A percentile compares a stretch with the other conserved stretches of the same genome.
These are phyloP conservation scores for Musca vetustissima DNA, from an alignment of 1,140 invertebrate species.

Conservation along the genomic window DNA sequence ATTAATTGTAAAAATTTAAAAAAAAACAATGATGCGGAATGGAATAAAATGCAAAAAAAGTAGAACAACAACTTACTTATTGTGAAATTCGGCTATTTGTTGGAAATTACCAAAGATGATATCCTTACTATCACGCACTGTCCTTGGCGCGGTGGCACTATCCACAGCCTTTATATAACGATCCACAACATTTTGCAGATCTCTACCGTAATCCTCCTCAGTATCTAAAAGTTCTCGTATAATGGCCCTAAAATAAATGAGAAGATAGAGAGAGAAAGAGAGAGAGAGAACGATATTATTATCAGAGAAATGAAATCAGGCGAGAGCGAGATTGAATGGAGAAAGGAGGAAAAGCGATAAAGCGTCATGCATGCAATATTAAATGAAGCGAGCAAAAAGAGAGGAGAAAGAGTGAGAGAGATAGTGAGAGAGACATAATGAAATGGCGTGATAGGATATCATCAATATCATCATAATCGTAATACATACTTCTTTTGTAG, in stretches of 20 bases:
- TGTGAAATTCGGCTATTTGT: constrained; percentile 93
- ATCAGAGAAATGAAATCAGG: too few species aligned
- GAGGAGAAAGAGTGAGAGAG: too few species aligned
- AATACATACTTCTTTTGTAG: constrained; percentile 67
- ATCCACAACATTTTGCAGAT: constrained; percentile 83
- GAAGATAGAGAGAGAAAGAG: too few species aligned
- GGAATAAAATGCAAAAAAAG: constrained; percentile 4
- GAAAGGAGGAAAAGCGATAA: too few species aligned
- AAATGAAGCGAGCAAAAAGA: background rate
- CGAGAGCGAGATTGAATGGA: too few species aligned
- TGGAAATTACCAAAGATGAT: constrained; percentile 87
- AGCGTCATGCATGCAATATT: too few species aligned
- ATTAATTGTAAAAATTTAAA: too few species aligned
- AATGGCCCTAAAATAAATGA: constrained; percentile 79
- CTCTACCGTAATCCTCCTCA: constrained; percentile 93
- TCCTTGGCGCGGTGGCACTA: constrained; percentile 70
- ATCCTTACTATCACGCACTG: constrained; percentile 81
- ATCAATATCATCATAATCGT: background rate
- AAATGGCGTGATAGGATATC: background rate
- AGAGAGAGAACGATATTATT: too few species aligned
- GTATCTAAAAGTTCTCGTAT: constrained; percentile 93
- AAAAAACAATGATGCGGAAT: background rate
- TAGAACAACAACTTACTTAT: constrained; percentile 72
- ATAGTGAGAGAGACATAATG: too few species aligned
- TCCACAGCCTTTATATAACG: constrained; percentile 82